phyloP scores from a whole-genome alignment of 1,140 invertebrate species.

The Eriocheir sinensis region DNA sequence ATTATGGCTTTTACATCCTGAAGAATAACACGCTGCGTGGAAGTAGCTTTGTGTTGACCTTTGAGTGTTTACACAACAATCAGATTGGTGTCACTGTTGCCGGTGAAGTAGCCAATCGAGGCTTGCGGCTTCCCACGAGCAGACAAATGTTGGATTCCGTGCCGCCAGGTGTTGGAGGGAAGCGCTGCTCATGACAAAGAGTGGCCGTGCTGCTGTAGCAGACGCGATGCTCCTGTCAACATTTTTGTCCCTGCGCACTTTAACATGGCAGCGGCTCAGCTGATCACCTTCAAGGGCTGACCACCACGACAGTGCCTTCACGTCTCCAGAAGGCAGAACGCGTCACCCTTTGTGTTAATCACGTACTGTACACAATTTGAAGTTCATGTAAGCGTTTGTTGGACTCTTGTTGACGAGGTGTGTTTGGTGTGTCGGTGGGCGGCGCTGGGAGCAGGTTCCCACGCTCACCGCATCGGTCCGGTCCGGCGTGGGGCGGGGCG shows the following conservation, averaged over 20 bases:
- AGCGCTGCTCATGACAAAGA: not conserved
- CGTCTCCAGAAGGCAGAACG: not conserved
- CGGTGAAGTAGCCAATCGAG: too few species aligned
- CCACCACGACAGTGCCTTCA: not conserved
- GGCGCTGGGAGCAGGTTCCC: not conserved
- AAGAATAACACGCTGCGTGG: too few species aligned
- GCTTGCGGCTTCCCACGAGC: not conserved
- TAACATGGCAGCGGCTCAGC: not conserved
- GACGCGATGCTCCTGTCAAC: not conserved
- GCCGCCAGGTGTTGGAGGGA: not conserved
- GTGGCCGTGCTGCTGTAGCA: not conserved
- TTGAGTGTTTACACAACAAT: too few species aligned
- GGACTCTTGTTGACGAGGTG: not conserved
- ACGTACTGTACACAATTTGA: conserved; percentile 10
- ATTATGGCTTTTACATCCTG: too few species aligned
- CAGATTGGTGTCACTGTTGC: not conserved
- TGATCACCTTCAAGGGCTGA: not conserved
- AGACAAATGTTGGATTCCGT: not conserved
- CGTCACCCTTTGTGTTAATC: not conserved
- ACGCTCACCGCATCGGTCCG: not conserved
- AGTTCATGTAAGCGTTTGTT: not conserved
- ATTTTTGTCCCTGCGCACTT: not conserved
- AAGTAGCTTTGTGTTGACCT: too few species aligned
- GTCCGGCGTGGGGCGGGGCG: not conserved
- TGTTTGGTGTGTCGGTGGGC: not conserved